Evolutionary conservation across 2,113 vertebrate genomes (phyloP).

Genomic region (Callipepla squamata): DNA sequence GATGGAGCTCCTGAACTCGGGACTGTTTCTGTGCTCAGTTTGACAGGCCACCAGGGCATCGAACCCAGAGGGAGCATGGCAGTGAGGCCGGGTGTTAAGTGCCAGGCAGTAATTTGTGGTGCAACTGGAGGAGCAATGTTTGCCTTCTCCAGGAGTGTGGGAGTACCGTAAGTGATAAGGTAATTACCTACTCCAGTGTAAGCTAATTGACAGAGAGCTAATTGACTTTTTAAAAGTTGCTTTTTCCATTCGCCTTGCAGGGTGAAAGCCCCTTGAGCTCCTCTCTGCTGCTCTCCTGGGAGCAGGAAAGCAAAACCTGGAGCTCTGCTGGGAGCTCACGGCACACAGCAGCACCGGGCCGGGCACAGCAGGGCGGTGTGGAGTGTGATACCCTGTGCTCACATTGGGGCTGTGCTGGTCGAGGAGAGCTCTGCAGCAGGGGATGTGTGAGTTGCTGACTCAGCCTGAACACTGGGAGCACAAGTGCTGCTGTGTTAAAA

Average conservation of each 20-base stretch:
- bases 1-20: not conserved
- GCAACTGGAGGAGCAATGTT: not conserved
- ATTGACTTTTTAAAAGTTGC: not conserved
- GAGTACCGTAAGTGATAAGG: not conserved
- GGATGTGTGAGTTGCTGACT: not conserved
- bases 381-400: fast-evolving
- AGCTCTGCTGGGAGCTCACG: not conserved
- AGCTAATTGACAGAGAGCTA: conserved; percentile 28
- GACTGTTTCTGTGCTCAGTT: not conserved
- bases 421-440: too few species aligned
- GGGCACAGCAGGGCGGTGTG: not conserved
- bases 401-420: fast-evolving
- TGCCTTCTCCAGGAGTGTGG: not conserved
- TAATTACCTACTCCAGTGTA: not conserved
- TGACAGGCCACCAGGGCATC: not conserved
- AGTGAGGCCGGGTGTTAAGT: fast-evolving
- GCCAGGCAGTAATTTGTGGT: fast-evolving
- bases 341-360: too few species aligned
- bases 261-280: not conserved
- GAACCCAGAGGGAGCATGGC: not conserved
- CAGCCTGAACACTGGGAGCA: not conserved
- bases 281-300: not conserved
- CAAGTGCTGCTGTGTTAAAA: not conserved
- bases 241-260: not conserved
- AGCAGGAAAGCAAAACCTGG: not conserved